Percentiles rank a stretch among this genome's conserved stretches.
Evolutionary conservation across 2,797 vertebrate genomes (phyloP).

Genomic region (Bryconaethiops microstoma): DNA sequence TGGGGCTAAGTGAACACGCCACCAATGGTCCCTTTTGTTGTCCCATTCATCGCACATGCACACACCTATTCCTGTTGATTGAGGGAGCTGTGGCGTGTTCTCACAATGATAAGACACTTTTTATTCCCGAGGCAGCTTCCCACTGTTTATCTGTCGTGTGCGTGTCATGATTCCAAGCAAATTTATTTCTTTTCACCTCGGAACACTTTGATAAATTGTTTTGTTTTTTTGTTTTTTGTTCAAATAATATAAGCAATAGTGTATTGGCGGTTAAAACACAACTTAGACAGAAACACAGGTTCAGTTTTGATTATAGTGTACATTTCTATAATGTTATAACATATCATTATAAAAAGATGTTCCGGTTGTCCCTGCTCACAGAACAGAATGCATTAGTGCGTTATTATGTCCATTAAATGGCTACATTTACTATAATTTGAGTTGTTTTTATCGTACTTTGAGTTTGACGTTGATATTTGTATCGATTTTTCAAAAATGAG

Average conservation of each 20-base stretch:
- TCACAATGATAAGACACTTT: neutral
- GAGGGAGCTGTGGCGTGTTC: neutral
- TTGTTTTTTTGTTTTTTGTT: too few relatives aligned
- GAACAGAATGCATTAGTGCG: neutral
- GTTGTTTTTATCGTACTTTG: too few relatives aligned
- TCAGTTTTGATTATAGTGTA: too few relatives aligned
- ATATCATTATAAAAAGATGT: neutral
- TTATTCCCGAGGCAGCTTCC: neutral
- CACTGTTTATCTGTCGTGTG: neutral
- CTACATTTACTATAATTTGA: too few relatives aligned
- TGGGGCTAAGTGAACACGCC: neutral
- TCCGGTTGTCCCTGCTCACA: neutral
- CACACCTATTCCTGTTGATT: conserved; percentile 28
- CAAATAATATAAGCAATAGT: too few relatives aligned
- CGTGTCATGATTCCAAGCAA: neutral
- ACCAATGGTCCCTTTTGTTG: neutral
- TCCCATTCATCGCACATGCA: conserved; percentile 1
- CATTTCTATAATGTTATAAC: neutral
- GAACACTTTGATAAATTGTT: neutral
- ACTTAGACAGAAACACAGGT: too few relatives aligned
- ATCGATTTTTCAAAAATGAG: too few relatives aligned
- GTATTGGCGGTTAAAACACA: too few relatives aligned
- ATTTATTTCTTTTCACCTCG: neutral
- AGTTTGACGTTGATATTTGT: too few relatives aligned
- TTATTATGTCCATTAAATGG: neutral